Evolutionary conservation across 2,888 invertebrate species (phyloP), one percentile per base, ranked within the genome.

Genomic region (Quadroppia sp.): DNA sequence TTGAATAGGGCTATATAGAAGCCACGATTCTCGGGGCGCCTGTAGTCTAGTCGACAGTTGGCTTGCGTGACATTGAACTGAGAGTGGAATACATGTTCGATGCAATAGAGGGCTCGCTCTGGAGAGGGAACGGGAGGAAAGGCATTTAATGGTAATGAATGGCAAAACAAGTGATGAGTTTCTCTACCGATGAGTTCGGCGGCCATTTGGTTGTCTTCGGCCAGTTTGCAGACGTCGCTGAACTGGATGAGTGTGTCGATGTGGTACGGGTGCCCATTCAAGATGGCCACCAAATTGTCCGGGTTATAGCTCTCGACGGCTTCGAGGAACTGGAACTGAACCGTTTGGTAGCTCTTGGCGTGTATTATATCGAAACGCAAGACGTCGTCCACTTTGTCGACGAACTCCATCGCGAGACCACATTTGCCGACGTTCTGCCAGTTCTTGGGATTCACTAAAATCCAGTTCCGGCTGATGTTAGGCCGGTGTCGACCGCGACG

Each of bases 1-100:
- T 90, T 90, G 81, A 92, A 92, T 30, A 94, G 82, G 0, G 91
- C 88, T 74, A 93, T 86, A 81, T 88, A 93, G 77, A 94, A 86
- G 4, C 90, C 86, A 77, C 89, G 87, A 84, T 94, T 94, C 82
- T 92, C 92, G 81, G 90, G 90, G 77, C 87, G 86, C 72, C 86
- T 86, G 80, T 92, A 94, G 81, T 90, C 90, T 59, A 94, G 82
- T 72, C 90, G 85, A 80, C 89, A 90, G 77, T 86, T 88, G 36
- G 89, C 90, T 56, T 87, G 87, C 0, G 89, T 87, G 69, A 92
- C 82, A 80, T 89, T 90, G 81, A 93, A 94, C 70, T 88, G 84
- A 0, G 91, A 88, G 83, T 92, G 91, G 80, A 92, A 88, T 42
- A 89, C 88, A 78, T 87, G 87, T 83, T 94, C 92, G 80, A 90